Evolutionary conservation across 2,888 invertebrate species (phyloP).

Genomic region (Acleris literana): DNA sequence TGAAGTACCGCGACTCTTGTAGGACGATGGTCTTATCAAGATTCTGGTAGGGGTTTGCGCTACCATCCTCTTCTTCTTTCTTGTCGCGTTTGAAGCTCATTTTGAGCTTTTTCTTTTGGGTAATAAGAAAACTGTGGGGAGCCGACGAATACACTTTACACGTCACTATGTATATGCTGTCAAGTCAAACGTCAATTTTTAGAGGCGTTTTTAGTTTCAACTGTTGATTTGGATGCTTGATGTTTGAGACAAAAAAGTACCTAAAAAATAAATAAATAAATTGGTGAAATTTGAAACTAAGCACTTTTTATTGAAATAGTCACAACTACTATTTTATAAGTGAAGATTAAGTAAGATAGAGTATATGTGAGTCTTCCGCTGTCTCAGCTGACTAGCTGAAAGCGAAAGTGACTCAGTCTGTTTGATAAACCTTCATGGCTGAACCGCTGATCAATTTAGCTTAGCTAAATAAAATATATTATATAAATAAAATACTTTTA

Average conservation of each 20-base stretch:
- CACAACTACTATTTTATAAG: no score
- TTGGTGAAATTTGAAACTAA: no score
- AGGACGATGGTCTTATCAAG: slow-evolving; percentile 98
- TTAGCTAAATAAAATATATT: no score
- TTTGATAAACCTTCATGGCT: no score
- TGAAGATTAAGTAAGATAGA: no score
- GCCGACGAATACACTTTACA: slow-evolving; percentile 75
- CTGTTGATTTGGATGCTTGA: neutral
- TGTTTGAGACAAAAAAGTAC: neutral
- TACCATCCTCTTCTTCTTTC: slow-evolving; percentile 97
- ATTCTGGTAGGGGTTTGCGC: slow-evolving; percentile 94
- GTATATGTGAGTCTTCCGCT: no score
- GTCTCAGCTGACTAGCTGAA: no score
- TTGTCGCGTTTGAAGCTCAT: slow-evolving; percentile 95
- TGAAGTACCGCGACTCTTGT: slow-evolving; percentile 98
- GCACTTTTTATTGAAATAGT: no score
- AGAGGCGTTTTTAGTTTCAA: neutral
- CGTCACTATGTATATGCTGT: slow-evolving; percentile 55
- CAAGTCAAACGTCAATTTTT: slow-evolving; percentile 24
- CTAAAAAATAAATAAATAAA: no score
- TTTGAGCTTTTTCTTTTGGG: slow-evolving; percentile 69
- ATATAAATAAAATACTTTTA: no score
- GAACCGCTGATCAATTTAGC: no score
- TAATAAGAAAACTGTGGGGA: slow-evolving; percentile 67
- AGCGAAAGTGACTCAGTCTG: no score